Evolutionary conservation across 2,113 vertebrate genomes (phyloP).

Genomic region (Carassius gibelio): DNA sequence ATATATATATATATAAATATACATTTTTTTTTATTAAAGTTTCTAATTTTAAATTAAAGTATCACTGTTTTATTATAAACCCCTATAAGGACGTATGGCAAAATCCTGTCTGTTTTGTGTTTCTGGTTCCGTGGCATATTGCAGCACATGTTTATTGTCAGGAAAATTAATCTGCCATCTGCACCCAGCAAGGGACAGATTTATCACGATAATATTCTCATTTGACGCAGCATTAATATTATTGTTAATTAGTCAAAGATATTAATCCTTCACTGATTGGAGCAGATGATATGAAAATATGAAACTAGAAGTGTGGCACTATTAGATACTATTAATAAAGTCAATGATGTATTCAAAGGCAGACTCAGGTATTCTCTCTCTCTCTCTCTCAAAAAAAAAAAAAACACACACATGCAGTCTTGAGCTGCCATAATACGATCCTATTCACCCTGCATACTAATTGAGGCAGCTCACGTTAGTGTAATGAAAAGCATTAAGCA

Average conservation of each 20-base stretch:
- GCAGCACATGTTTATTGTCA: background rate
- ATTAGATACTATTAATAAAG: conserved; percentile 14
- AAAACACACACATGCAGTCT: background rate
- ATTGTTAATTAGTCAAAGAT: conserved; percentile 32
- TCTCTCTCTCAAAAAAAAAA: background rate
- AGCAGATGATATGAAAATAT: background rate
- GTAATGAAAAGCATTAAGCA: background rate
- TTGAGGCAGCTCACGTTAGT: background rate
- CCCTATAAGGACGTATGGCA: background rate
- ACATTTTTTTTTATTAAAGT: background rate
- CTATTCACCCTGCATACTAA: conserved; percentile 2
- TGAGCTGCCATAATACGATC: background rate
- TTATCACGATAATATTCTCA: conserved; percentile 63
- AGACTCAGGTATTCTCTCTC: background rate
- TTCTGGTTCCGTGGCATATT: background rate
- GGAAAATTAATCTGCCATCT: conserved; percentile 61
- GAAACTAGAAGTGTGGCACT: background rate
- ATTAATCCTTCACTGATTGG: conserved; percentile 50
- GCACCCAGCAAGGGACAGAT: conserved; percentile 52
- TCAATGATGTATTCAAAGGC: background rate
- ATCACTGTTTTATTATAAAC: background rate
- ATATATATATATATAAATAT: too few species aligned
- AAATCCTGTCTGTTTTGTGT: background rate
- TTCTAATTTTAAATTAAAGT: background rate
- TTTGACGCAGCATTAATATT: conserved; percentile 65